Evolutionary conservation across 2,113 vertebrate genomes (phyloP), one percentile per base, ranked within the genome.

Genomic region (Ceyx cyanopectus): DNA sequence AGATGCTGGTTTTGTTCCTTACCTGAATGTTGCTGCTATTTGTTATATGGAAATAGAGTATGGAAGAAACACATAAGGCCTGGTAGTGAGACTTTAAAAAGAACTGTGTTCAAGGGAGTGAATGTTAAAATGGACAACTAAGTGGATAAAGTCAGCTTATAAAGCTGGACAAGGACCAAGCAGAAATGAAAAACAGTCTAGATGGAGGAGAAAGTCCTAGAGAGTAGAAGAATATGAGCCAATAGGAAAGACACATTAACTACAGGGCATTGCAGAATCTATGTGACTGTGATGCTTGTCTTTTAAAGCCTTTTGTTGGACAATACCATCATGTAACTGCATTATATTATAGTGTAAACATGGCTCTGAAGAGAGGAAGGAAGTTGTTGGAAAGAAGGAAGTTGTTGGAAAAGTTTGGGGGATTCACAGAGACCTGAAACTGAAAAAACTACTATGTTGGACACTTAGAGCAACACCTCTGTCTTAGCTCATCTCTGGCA

Each of bases 241-340:
- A 82, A 32, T 24, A 58, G 26, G 41, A 56, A 29, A 32, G 29
- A 77, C 29, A 26, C 21, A 12, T 57, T 75, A 91, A 57, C 86
- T 92, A 41, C 66, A 77, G 85, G 89, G 63, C 32, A 2, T 16
- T 89, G 78, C 63, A 85, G 82, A 67, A 91, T 50, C 40, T 56
- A n/a, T 0, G 6, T 87, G 84, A 53, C 65, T 45, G 7, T 19
- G 61, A 48, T 6, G 2, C 29, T 78, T 30, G 26, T 45, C 85
- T 90, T 92, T 90, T 65, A 86, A 68, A 90, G 27, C 30, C 56
- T 94, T 66, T 76, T 89, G 69, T 90, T 89, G 66, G 50, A 51
- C 58, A 27, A 6, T 27, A 10, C 8, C 19, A 14, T 81, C 40
- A 16, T 46, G 50, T 72, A 72, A 60, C 74, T 67, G 34, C 81